phyloP scores from a whole-genome alignment of 2,113 vertebrate species.

The Malurus elegans region DNA sequence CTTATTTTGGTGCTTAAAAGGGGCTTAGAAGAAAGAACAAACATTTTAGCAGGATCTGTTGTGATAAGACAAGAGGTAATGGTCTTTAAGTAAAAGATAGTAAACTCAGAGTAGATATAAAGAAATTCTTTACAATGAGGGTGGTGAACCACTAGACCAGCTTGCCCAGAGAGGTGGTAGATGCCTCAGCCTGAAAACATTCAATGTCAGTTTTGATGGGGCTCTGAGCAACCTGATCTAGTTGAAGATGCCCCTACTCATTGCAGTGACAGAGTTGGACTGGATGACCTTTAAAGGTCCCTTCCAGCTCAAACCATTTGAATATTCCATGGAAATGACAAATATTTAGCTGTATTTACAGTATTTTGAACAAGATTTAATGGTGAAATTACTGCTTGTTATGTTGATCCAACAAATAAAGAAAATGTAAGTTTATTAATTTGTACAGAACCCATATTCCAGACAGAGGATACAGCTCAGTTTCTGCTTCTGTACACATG shows the following conservation, averaged over 20 bases:
- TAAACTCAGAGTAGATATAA: background rate
- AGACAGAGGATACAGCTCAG: background rate
- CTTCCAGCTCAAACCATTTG: background rate
- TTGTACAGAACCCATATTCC: background rate
- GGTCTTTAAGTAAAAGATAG: background rate
- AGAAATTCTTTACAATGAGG: background rate
- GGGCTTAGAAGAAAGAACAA: background rate
- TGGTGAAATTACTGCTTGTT: background rate
- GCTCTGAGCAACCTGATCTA: background rate
- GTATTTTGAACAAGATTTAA: background rate
- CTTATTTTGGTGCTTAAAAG: background rate
- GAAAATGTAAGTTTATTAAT: background rate
- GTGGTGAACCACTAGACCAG: background rate
- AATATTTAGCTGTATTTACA: background rate
- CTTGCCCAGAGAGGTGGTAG: background rate
- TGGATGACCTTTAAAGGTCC: background rate
- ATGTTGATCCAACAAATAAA: background rate
- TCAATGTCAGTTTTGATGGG: background rate
- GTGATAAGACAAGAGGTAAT: background rate
- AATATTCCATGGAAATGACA: background rate
- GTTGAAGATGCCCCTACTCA: background rate
- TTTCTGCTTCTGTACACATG: background rate
- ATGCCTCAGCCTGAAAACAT: background rate
- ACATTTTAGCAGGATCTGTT: background rate
- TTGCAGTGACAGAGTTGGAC: background rate